Evolutionary conservation across 2,113 vertebrate species (phyloP).

Genomic region (Trochalopteron elliotii): DNA sequence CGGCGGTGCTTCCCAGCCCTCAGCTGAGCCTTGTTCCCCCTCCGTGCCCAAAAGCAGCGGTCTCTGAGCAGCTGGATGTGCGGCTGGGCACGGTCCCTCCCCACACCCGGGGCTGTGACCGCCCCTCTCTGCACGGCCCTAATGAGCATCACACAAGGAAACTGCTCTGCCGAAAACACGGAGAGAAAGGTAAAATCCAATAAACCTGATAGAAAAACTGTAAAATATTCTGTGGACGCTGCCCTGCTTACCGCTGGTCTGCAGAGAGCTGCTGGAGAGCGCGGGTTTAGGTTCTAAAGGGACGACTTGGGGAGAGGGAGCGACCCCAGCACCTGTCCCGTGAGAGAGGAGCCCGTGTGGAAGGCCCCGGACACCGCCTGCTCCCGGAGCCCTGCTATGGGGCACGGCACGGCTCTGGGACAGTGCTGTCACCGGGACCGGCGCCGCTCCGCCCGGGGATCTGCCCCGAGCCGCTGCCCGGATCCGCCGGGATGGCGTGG

Average conservation of each 20-base stretch:
- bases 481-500: background rate
- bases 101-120: accelerated
- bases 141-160: accelerated
- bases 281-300: accelerated
- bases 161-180: accelerated
- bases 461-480: background rate
- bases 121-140: background rate
- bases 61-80: accelerated
- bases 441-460: accelerated
- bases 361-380: accelerated
- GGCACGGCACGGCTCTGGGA: background rate
- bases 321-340: accelerated
- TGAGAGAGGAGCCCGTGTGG: accelerated
- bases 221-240: accelerated
- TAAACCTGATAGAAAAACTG: accelerated
- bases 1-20: background rate
- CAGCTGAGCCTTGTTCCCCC: accelerated
- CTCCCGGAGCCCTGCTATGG: accelerated
- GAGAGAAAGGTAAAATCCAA: background rate
- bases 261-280: accelerated
- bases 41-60: accelerated
- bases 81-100: background rate
- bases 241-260: accelerated
- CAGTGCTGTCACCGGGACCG: accelerated
- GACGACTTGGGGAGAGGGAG: accelerated